These are phyloP conservation scores for Panorpa germanica DNA, from an alignment of 2,888 invertebrate genomes.

Conservation along the genomic window DNA sequence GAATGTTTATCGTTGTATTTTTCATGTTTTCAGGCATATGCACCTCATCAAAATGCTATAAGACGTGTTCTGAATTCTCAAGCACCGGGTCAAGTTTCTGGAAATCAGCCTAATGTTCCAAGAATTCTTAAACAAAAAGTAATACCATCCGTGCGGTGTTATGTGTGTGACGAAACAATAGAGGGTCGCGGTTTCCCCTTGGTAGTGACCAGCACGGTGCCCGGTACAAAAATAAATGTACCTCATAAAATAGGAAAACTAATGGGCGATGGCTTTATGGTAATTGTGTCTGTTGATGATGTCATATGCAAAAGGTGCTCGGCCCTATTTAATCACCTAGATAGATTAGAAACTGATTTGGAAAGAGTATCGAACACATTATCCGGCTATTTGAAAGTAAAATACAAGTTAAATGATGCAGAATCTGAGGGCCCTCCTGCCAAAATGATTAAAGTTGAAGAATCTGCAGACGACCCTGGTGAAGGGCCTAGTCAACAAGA, in stretches of 20 bases:
- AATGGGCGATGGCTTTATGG: slow-evolving; percentile 27
- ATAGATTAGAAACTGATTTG: slow-evolving; percentile 26
- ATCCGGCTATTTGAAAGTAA: slow-evolving; percentile 13
- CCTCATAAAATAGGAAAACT: slow-evolving; percentile 29
- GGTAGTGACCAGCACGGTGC: slow-evolving; percentile 22
- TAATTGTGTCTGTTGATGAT: slow-evolving; percentile 26
- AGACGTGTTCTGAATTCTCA: no score
- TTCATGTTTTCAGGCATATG: no score
- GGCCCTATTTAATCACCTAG: slow-evolving; percentile 25
- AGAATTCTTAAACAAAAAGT: slow-evolving; percentile 21
- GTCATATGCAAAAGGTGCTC: slow-evolving; percentile 26
- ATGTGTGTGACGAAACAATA: slow-evolving; percentile 24
- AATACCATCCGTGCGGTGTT: slow-evolving; percentile 19
- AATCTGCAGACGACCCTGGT: neutral
- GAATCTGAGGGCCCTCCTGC: no score
- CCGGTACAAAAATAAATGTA: slow-evolving; percentile 24
- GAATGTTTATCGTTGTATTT: no score
- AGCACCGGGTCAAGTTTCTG: no score
- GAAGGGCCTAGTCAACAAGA: slow-evolving; percentile 10
- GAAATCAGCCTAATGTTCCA: no score
- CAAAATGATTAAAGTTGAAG: neutral
- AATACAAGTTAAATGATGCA: slow-evolving; percentile 13
- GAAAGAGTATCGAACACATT: slow-evolving; percentile 19
- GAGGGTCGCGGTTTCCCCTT: slow-evolving; percentile 19
- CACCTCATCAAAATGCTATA: no score